Evolutionary conservation across 2,113 vertebrate genomes (phyloP), one percentile per base, ranked within the genome.

Genomic region (Herpailurus yagouaroundi): DNA sequence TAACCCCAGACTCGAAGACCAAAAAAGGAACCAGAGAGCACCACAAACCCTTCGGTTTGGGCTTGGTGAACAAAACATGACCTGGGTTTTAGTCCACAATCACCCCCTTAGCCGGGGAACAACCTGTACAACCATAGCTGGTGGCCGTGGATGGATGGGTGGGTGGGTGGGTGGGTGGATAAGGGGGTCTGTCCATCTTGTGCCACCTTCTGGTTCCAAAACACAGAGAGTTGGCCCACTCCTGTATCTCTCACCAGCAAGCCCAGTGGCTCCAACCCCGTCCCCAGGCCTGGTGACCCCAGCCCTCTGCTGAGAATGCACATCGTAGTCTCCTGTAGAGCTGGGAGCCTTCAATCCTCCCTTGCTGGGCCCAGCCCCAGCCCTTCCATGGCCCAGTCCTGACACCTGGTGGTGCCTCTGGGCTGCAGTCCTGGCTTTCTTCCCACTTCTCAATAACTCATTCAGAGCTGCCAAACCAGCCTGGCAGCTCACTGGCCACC

Each of bases 351-450:
- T 89, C 41, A 15, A 5, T 36, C 36, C 66, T 38, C 45, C 11
- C 63, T 81, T 60, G n/a, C 12, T n/a, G 18, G 79, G 16, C 52
- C 80, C 21, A 18, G 29, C 27, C 77, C 33, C 69, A 6, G 14
- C 5, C 57, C 55, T 94, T 66, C 71, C 2, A 0, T 21, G n/a
- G 77, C 85, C 97, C 50, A 69, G 64, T 52, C 33, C 93, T 97
- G 97, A 94, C 95, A 96, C 95, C 95, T 93, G 69, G 48, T 91
- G 93, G 96, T 45, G 14, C 7, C 71, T 89, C 76, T 86, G 50
- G 29, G 57, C 45, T 9, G 7, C 29, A 41, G 50, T 50, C 41
- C 84, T 11, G 5, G 55, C 57, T 77, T 97, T 55, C 60, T 82
- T 71, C 33, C 63, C 63, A 77, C 88, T 92, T 74, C 69, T 77